A percentile compares a stretch with the other conserved stretches of the same genome.
phyloP scores from a whole-genome alignment of 2,797 vertebrate species.

The Anguilla pacifica region DNA sequence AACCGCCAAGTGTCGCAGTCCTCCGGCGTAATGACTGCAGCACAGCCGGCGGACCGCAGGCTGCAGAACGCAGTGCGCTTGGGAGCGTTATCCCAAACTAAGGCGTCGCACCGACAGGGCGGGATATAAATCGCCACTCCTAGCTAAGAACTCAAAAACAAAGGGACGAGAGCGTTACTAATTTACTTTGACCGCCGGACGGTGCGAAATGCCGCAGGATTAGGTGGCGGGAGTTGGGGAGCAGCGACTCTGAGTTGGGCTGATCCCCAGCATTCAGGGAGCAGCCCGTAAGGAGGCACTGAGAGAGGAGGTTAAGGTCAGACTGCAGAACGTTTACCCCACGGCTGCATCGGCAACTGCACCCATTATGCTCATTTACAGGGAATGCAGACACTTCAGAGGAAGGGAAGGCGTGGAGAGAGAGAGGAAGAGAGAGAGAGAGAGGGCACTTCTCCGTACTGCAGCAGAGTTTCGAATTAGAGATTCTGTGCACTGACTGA shows the following conservation, averaged over 20 bases:
- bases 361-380: background rate
- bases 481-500: slow-evolving; percentile 49
- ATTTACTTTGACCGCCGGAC: background rate
- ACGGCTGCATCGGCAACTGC: background rate
- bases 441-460: slow-evolving; percentile 20
- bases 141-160: background rate
- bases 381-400: slow-evolving; percentile 1
- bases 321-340: background rate
- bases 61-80: background rate
- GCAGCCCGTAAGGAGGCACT: background rate
- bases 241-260: background rate
- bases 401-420: background rate
- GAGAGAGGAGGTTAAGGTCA: slow-evolving; percentile 14
- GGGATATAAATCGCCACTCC: background rate
- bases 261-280: background rate
- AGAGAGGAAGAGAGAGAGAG: background rate
- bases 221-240: background rate
- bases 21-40: background rate
- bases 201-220: background rate
- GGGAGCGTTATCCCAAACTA: background rate
- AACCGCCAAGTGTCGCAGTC: background rate
- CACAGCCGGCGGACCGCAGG: background rate
- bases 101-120: background rate
- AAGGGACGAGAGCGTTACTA: background rate
- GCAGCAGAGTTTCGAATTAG: slow-evolving; percentile 60